Conservation (phyloP, 2,888 invertebrate genomes). For the Venustoraphidia nigricollis region DNA sequence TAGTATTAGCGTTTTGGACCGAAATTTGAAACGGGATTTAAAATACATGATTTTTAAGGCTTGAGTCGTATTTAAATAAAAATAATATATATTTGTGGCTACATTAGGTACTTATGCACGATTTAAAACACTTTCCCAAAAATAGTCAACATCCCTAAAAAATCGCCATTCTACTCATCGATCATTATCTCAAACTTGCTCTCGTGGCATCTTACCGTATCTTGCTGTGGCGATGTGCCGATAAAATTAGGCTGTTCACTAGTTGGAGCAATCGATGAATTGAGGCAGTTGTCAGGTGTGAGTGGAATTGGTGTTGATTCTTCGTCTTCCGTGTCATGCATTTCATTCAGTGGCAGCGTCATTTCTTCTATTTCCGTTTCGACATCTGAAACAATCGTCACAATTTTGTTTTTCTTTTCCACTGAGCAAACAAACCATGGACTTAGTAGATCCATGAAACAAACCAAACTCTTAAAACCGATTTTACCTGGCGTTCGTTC, state of each 20-base stretch:
- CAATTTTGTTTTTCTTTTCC: too few relatives aligned
- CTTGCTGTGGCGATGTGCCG: slow-evolving; percentile 17
- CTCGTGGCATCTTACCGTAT: not conserved
- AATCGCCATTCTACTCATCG: too few relatives aligned
- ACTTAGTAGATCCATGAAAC: too few relatives aligned
- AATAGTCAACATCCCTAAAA: too few relatives aligned
- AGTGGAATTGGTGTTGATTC: slow-evolving; percentile 41
- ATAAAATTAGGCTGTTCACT: slow-evolving; percentile 22
- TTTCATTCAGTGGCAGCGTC: slow-evolving; percentile 10
- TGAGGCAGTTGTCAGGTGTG: slow-evolving; percentile 24
- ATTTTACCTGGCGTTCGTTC: not conserved
- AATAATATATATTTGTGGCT: too few relatives aligned
- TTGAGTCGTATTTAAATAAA: too few relatives aligned
- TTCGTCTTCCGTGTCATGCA: slow-evolving; percentile 39
- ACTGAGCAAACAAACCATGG: not conserved
- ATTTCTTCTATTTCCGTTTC: slow-evolving; percentile 6
- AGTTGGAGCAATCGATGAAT: slow-evolving; percentile 23
- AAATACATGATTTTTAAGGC: too few relatives aligned
- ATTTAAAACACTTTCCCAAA: too few relatives aligned
- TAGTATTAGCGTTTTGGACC: too few relatives aligned
- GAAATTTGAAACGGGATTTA: too few relatives aligned
- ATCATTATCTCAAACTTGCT: not conserved
- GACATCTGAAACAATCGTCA: not conserved
- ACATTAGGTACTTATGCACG: too few relatives aligned
- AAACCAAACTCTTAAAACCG: not conserved